phyloP scores from a whole-genome alignment of 1,140 invertebrate species.

The Onthophagus taurus region DNA sequence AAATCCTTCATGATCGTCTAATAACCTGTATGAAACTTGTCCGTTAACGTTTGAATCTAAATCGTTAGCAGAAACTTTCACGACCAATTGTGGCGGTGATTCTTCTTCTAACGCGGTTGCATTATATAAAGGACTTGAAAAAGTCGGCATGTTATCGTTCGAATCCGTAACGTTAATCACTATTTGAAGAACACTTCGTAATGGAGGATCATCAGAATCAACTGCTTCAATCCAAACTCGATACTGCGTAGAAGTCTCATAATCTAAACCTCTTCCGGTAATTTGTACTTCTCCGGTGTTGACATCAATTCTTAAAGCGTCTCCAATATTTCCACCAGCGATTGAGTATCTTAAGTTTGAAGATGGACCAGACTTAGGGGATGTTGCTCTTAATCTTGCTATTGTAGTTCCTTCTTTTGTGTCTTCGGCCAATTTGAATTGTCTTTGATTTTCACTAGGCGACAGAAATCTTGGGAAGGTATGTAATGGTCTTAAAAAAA shows the following conservation, averaged over 20 bases:
- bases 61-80: constrained; percentile 73
- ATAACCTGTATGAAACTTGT: constrained; percentile 66
- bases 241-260: constrained; percentile 73
- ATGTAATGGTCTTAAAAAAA: constrained; percentile 59
- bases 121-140: constrained; percentile 73
- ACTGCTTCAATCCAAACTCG: constrained; percentile 89
- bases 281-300: constrained; percentile 71
- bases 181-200: constrained; percentile 66
- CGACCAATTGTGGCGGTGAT: constrained; percentile 64
- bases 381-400: constrained; percentile 58
- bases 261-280: constrained; percentile 72
- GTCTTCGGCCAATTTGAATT: constrained; percentile 75
- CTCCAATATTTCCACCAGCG: constrained; percentile 83
- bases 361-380: constrained; percentile 59
- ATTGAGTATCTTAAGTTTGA: constrained; percentile 70
- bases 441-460: constrained; percentile 51
- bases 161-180: constrained; percentile 80
- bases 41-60: constrained; percentile 82
- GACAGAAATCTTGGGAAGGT: constrained; percentile 67
- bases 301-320: constrained; percentile 71
- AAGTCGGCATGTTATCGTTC: constrained; percentile 84
- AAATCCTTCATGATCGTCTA: constrained; percentile 62
- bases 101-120: constrained; percentile 79
- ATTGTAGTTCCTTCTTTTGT: constrained; percentile 61
- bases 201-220: constrained; percentile 70